Conservation (phyloP, 1,140 invertebrate species). For the Ooceraea biroi region DNA sequence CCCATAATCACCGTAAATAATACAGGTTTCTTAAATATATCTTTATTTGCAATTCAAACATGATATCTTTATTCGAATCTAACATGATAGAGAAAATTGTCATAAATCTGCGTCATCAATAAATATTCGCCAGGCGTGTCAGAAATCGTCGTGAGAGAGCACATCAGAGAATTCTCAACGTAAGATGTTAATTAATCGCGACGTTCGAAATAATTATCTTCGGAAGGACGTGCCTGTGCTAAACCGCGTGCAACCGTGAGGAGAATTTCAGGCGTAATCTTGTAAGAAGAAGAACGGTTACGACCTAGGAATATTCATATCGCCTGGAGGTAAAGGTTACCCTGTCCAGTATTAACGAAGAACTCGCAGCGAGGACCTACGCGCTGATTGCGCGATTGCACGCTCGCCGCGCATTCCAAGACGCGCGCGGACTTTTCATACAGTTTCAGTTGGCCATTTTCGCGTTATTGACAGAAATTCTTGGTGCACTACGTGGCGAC, state of each 20-base stretch:
- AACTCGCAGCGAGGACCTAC: not conserved
- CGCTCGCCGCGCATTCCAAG: constrained; percentile 10
- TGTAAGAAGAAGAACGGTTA: not conserved
- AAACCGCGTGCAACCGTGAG: constrained; percentile 1
- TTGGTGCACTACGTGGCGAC: constrained; percentile 3
- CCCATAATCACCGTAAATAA: not conserved
- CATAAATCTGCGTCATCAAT: not conserved
- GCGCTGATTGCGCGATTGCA: constrained; percentile 21
- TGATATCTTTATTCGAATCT: not conserved
- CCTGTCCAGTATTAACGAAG: not conserved
- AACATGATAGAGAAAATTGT: not conserved
- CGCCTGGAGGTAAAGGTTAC: constrained; percentile 11
- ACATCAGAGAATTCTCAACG: not conserved
- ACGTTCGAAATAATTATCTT: constrained; percentile 1
- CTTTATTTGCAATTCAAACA: not conserved
- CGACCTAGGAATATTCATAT: constrained; percentile 36
- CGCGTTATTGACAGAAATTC: constrained; percentile 43
- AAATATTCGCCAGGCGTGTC: not conserved
- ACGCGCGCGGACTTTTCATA: not conserved
- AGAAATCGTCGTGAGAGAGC: not conserved
- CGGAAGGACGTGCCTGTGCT: not conserved
- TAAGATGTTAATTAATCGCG: constrained; percentile 28
- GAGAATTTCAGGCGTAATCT: not conserved
- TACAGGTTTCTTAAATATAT: not conserved
- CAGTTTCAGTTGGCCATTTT: constrained; percentile 27